Evolutionary conservation across 2,797 vertebrate species (phyloP).

Genomic region (Scleropages formosus): DNA sequence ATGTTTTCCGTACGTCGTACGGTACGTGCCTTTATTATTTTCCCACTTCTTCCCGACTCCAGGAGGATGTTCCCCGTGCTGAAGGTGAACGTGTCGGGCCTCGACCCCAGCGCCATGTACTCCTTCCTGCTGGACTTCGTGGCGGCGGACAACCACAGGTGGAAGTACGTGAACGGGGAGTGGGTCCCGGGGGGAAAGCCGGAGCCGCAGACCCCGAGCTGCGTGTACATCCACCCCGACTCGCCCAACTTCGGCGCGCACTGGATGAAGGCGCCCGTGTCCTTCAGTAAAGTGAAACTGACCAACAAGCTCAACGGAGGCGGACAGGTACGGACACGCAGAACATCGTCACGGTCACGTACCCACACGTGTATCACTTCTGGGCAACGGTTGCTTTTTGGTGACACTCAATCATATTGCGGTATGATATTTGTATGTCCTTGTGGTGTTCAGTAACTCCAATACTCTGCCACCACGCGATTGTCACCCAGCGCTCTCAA

Average conservation of each 20-base stretch:
- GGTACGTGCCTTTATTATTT: background rate
- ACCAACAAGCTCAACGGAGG: conserved; percentile 91
- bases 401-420: no score
- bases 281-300: conserved; percentile 96
- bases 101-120: conserved; percentile 94
- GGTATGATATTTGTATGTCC: no score
- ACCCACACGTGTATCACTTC: no score
- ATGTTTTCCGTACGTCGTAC: no score
- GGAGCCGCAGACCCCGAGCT: conserved; percentile 81
- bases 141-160: conserved; percentile 82
- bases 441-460: no score
- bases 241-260: conserved; percentile 96
- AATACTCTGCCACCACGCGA: no score
- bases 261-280: conserved; percentile 95
- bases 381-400: no score
- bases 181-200: conserved; percentile 89
- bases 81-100: conserved; percentile 84
- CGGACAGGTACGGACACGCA: conserved; percentile 80
- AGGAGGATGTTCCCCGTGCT: conserved; percentile 93
- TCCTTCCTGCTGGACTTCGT: conserved; percentile 90
- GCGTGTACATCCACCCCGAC: conserved; percentile 94
- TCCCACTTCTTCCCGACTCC: conserved; percentile 19
- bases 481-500: no score
- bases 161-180: conserved; percentile 95
- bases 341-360: no score